A percentile compares a stretch with the other conserved stretches of the same genome.
These are phyloP conservation scores for Scolopax mira DNA, from an alignment of 2,113 vertebrate genomes.

Conservation along the genomic window DNA sequence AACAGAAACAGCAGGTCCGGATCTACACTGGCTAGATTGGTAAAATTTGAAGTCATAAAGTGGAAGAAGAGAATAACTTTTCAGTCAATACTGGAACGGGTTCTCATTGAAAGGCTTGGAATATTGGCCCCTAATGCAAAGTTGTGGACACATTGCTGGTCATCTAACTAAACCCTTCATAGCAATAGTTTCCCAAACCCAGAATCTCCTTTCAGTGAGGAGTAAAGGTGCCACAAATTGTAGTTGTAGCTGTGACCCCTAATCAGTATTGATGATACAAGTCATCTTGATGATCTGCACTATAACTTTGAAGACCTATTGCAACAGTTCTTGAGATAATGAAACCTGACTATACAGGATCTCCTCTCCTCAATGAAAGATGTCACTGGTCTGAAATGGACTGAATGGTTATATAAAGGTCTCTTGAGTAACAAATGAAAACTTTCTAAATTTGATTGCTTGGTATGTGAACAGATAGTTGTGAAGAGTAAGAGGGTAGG, in stretches of 20 bases:
- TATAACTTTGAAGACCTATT: not conserved
- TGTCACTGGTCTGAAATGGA: not conserved
- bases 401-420: not conserved
- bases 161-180: not conserved
- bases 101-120: not conserved
- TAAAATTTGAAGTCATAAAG: not conserved
- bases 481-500: fast-evolving
- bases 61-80: not conserved
- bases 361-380: not conserved
- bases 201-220: not conserved
- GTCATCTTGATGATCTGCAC: not conserved
- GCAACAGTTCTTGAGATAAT: not conserved
- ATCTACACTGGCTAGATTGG: not conserved
- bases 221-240: not conserved
- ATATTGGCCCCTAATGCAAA: not conserved
- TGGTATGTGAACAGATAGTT: not conserved
- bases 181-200: not conserved
- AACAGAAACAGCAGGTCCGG: not conserved
- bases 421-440: not conserved
- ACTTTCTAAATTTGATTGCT: not conserved
- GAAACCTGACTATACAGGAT: not conserved
- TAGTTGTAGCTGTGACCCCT: not conserved
- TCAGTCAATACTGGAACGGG: not conserved
- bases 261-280: not conserved
- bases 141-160: not conserved